These are phyloP conservation scores for Watsonalla cultraria DNA, from an alignment of 2,888 invertebrate genomes.

Conservation along the genomic window DNA sequence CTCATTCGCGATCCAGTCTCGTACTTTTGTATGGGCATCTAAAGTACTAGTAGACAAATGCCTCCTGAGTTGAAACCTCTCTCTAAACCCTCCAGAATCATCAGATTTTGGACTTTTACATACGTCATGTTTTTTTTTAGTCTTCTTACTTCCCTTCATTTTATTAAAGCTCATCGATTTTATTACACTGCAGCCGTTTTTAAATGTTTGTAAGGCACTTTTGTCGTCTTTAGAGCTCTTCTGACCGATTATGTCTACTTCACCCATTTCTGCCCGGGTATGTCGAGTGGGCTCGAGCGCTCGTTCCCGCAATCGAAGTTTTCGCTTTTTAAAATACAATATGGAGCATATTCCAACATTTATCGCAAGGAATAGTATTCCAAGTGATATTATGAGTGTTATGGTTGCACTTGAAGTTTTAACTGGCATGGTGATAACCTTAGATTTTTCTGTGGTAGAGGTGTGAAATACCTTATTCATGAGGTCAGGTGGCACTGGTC, in stretches of 20 bases:
- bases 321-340: constrained; percentile 83
- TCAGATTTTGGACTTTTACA: constrained; percentile 78
- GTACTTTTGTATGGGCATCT: constrained; percentile 91
- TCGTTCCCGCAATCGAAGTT: constrained; percentile 72
- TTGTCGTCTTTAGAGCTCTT: constrained; percentile 67
- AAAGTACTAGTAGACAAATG: constrained; percentile 89
- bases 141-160: constrained; percentile 72
- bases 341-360: constrained; percentile 85
- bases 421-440: constrained; percentile 43
- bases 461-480: constrained; percentile 44
- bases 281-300: constrained; percentile 62
- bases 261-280: constrained; percentile 71
- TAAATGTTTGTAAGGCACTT: constrained; percentile 61
- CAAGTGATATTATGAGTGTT: constrained; percentile 81
- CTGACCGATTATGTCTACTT: constrained; percentile 70
- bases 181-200: constrained; percentile 79
- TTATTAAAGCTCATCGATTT: constrained; percentile 76
- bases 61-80: constrained; percentile 81
- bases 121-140: constrained; percentile 73
- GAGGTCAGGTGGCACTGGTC: constrained; percentile 47
- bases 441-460: constrained; percentile 45
- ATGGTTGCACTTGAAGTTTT: constrained; percentile 80
- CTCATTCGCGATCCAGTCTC: constrained; percentile 91
- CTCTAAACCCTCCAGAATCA: constrained; percentile 77
- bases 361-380: constrained; percentile 84